Conservation (phyloP, 92 coral and sea anemone species). For the Palythoa caribaeorum region DNA sequence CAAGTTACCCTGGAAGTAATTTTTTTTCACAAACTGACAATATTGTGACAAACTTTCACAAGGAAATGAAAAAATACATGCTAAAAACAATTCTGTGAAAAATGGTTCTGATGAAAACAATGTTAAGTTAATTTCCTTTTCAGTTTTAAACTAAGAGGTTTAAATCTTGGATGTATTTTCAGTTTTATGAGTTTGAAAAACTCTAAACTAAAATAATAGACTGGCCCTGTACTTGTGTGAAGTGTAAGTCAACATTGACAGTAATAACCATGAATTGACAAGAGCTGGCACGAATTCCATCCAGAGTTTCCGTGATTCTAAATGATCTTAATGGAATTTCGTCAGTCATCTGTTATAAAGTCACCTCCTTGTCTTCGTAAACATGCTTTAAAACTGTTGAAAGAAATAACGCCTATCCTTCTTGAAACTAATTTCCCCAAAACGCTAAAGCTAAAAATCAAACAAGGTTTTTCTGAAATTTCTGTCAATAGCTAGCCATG, state of each 20-base stretch:
- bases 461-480: not conserved
- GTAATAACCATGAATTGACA: not conserved
- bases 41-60: no score
- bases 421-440: not conserved
- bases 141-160: conserved; percentile 1
- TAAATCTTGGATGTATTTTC: not conserved
- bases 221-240: not conserved
- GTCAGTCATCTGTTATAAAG: not conserved
- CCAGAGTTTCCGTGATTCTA: not conserved
- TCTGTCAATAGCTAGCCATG: not conserved
- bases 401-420: not conserved
- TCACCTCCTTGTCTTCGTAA: not conserved
- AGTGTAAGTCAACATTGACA: not conserved
- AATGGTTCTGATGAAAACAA: not conserved
- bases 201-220: not conserved
- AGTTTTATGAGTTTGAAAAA: not conserved
- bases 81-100: not conserved
- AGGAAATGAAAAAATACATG: not conserved
- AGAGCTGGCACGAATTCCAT: not conserved
- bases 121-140: not conserved
- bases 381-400: not conserved
- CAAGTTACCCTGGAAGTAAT: not conserved
- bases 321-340: not conserved
- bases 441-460: not conserved
- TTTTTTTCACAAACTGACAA: not conserved